Percentiles rank a stretch among this genome's conserved stretches.
These are phyloP conservation scores for Cheilosia impressa DNA, from an alignment of 2,888 invertebrate genomes.

Conservation along the genomic window DNA sequence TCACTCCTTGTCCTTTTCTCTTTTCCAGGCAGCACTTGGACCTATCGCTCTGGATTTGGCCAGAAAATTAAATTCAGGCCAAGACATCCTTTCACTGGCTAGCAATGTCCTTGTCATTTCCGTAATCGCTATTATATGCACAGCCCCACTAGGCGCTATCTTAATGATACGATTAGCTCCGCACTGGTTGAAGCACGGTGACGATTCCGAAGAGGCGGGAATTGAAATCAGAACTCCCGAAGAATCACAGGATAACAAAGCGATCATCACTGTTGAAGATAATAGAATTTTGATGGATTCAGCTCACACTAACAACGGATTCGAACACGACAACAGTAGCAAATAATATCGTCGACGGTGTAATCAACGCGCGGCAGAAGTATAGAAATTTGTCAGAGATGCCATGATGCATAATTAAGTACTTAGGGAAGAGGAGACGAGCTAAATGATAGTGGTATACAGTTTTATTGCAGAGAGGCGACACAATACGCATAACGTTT, in stretches of 20 bases:
- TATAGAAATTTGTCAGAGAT: slow-evolving; percentile 50
- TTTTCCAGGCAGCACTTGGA: slow-evolving; percentile 86
- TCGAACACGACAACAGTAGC: slow-evolving; percentile 60
- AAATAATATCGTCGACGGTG: slow-evolving; percentile 38
- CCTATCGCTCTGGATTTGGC: slow-evolving; percentile 87
- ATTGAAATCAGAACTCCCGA: slow-evolving; percentile 27
- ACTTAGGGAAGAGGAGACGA: slow-evolving; percentile 44
- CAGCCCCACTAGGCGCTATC: slow-evolving; percentile 85
- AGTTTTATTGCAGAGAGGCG: slow-evolving; percentile 17
- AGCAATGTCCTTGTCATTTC: slow-evolving; percentile 85
- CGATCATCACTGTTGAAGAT: slow-evolving; percentile 70
- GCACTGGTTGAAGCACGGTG: slow-evolving; percentile 79
- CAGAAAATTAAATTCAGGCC: slow-evolving; percentile 80
- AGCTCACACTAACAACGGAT: slow-evolving; percentile 60
- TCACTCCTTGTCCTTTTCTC: slow-evolving; percentile 25
- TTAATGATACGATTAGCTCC: slow-evolving; percentile 83
- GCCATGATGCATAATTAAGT: slow-evolving; percentile 72
- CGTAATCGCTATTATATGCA: slow-evolving; percentile 85
- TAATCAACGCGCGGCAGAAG: slow-evolving; percentile 3
- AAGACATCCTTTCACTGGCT: slow-evolving; percentile 81
- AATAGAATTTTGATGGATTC: slow-evolving; percentile 71
- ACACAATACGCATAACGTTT: background rate
- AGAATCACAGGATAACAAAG: slow-evolving; percentile 64
- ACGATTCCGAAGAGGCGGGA: slow-evolving; percentile 26
- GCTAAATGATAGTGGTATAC: background rate